Conservation (phyloP, 2,797 vertebrate genomes). For the Sebastes itinus region DNA sequence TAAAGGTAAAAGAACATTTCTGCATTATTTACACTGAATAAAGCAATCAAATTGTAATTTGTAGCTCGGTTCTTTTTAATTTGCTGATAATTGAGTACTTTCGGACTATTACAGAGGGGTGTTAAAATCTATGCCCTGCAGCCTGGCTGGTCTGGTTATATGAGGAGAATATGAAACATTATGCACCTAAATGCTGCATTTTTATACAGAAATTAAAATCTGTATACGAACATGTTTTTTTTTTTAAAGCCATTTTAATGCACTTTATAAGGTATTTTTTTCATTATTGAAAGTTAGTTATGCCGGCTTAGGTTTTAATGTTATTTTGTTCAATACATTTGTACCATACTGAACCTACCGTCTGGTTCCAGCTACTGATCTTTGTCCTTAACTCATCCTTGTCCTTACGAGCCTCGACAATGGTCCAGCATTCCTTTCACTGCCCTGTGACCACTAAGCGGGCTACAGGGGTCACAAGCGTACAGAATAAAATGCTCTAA, state of each 20-base stretch:
- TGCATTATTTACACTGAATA: neutral
- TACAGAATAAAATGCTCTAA: conserved; percentile 62
- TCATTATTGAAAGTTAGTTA: neutral
- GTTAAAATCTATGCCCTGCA: neutral
- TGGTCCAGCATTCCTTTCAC: neutral
- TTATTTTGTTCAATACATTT: neutral
- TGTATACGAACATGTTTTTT: neutral
- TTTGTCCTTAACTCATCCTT: neutral
- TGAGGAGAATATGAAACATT: neutral
- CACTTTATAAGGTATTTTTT: neutral
- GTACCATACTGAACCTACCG: too few species aligned
- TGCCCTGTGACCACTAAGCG: neutral
- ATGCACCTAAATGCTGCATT: neutral
- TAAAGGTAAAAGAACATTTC: neutral
- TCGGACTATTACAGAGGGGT: neutral
- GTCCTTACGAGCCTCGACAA: neutral
- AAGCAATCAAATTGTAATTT: neutral
- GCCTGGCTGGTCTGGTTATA: neutral
- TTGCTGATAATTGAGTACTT: neutral
- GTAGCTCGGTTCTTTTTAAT: neutral
- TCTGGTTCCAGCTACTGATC: neutral
- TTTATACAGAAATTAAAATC: neutral
- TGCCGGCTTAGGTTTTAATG: neutral
- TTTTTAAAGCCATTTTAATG: neutral
- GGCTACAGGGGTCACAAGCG: neutral